Conservation (phyloP, 1,140 invertebrate genomes). For the Melanaphis sacchari region DNA sequence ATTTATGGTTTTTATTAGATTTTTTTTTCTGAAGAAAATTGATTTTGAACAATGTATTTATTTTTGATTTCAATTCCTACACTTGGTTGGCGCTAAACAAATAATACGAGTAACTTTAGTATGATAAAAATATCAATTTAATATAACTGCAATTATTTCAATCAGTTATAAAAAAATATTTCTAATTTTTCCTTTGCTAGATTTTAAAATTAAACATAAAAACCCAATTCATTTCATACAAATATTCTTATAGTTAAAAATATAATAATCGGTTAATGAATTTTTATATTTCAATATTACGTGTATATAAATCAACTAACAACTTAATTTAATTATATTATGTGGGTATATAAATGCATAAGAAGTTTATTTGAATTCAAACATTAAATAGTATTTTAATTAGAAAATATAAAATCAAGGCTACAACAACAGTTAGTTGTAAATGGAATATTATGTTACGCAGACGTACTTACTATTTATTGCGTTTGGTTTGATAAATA, state of each 20-base stretch:
- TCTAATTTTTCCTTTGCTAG: background rate
- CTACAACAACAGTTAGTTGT: background rate
- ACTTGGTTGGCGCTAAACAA: background rate
- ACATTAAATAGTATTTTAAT: background rate
- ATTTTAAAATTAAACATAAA: background rate
- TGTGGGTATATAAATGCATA: background rate
- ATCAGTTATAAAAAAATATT: background rate
- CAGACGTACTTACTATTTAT: background rate
- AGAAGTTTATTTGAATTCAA: background rate
- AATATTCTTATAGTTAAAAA: background rate
- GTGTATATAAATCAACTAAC: background rate
- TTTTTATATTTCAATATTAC: background rate
- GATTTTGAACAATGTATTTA: background rate
- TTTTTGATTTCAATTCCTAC: background rate
- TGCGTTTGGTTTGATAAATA: background rate
- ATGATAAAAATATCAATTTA: background rate
- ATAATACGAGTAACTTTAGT: background rate
- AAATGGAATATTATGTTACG: background rate
- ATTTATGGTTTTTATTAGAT: background rate
- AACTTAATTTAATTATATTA: background rate
- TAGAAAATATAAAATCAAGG: background rate
- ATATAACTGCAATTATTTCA: background rate
- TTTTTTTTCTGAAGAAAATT: background rate
- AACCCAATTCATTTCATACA: background rate
- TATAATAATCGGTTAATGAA: background rate